These are phyloP conservation scores for Anorthoa munda DNA, from an alignment of 2,888 invertebrate species.

Conservation along the genomic window DNA sequence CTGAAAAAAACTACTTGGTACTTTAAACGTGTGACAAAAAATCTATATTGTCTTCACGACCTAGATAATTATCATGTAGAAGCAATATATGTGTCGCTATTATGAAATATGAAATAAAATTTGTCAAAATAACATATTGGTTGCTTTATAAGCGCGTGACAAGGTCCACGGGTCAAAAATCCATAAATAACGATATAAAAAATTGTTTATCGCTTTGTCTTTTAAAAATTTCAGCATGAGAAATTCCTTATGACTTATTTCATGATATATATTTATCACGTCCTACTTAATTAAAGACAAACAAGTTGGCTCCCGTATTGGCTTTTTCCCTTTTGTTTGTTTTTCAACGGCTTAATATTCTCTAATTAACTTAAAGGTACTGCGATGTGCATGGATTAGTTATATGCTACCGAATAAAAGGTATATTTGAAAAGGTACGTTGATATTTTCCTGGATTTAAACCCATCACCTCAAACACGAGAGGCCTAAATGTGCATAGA, in stretches of 20 bases:
- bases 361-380: neutral
- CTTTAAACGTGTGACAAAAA: neutral
- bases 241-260: constrained; percentile 34
- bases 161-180: neutral
- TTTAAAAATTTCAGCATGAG: constrained; percentile 14
- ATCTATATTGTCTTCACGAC: neutral
- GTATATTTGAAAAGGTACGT: too few species aligned
- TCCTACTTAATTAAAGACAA: constrained; percentile 29
- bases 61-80: neutral
- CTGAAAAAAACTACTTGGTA: too few species aligned
- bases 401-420: too few species aligned
- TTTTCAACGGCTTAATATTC: neutral
- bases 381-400: too few species aligned
- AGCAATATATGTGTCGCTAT: neutral
- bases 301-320: constrained; percentile 2
- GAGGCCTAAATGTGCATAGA: too few species aligned
- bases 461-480: too few species aligned
- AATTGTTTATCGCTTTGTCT: neutral
- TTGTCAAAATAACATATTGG: constrained; percentile 15
- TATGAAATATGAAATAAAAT: neutral
- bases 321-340: neutral
- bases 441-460: too few species aligned
- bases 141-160: neutral
- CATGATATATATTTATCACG: constrained; percentile 19
- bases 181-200: constrained; percentile 24